phyloP scores from a whole-genome alignment of 1,140 invertebrate genomes.

The Acromyrmex charruanus region DNA sequence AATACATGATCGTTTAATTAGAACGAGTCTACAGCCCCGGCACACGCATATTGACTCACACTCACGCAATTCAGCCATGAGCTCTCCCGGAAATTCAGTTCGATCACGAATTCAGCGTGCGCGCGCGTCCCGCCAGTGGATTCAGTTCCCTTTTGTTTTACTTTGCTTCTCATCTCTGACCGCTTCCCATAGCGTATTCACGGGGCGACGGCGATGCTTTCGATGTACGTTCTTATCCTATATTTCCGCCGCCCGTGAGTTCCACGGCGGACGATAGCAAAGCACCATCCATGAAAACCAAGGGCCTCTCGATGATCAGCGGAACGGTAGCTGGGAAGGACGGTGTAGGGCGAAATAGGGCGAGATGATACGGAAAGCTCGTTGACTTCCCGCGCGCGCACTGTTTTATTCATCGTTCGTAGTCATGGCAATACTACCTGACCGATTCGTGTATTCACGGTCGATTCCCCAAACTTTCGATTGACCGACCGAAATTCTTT shows the following conservation, averaged over 20 bases:
- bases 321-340: background rate
- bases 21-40: background rate
- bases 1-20: background rate
- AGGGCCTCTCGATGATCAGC: conserved; percentile 49
- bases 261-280: conserved; percentile 6
- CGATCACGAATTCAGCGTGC: conserved; percentile 36
- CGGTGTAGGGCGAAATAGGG: background rate
- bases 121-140: conserved; percentile 14
- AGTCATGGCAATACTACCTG: conserved; percentile 41
- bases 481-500: conserved; percentile 67
- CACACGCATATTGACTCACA: background rate
- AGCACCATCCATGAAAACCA: conserved; percentile 28
- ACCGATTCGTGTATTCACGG: background rate
- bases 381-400: conserved; percentile 38
- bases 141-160: conserved; percentile 62
- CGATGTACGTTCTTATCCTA: conserved; percentile 52
- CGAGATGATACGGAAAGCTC: conserved; percentile 34
- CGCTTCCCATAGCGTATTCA: conserved; percentile 20
- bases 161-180: conserved; percentile 22
- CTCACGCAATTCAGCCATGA: conserved; percentile 31
- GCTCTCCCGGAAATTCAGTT: conserved; percentile 27
- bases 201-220: conserved; percentile 21
- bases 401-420: conserved; percentile 70
- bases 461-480: conserved; percentile 61
- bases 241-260: background rate